Evolutionary conservation across 2,888 invertebrate genomes (phyloP), one percentile per base, ranked within the genome.

Genomic region (Odontocolon sp.): DNA sequence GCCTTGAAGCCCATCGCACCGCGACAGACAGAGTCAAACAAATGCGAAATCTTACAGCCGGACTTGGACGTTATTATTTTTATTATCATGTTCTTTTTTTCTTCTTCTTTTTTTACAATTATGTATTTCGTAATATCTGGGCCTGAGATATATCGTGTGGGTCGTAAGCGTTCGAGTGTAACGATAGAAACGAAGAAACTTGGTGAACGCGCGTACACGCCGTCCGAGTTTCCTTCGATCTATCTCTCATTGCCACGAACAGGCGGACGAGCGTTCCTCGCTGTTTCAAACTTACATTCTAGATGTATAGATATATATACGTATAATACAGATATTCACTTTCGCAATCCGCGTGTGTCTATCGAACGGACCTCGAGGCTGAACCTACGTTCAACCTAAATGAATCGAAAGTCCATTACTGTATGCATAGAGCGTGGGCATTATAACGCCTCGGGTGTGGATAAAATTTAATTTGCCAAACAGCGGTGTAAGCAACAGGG

Each of bases 331-430:
- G n/a, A 38, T 16, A 38, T 56, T 23, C 14, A 21, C 47, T 54
- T 54, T 54, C 52, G 52, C 38, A 54, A 38, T 5, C 26, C 52
- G 66, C 31, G 47, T n/a, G n/a, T 59, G 31, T 52, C 38, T 28
- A 11, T 40, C 38, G 47, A n/a, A 33, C 33, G 40, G 14, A 31
- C 38, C 56, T 28, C 57, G 52, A 26, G 9, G n/a, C 38, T 40
- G 33, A 47, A 70, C 75, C 75, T 70, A 75, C 75, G 75, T 75
- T 42, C 70, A 59, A 70, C 70, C 75, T 70, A 52, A 75, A 75
- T 70, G 23, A 59, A 70, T 75, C 70, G 69, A 75, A 75, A 75
- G 66, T 70, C 70, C 54, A 5, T 47, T 38, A 31, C 36, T 14
- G 26, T 33, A 69, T 63, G 31, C 59, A 70, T 66, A 50, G 40